Evolutionary conservation across 2,797 vertebrate species (phyloP), one percentile per base, ranked within the genome.

Genomic region (Phataginus tetradactyla): DNA sequence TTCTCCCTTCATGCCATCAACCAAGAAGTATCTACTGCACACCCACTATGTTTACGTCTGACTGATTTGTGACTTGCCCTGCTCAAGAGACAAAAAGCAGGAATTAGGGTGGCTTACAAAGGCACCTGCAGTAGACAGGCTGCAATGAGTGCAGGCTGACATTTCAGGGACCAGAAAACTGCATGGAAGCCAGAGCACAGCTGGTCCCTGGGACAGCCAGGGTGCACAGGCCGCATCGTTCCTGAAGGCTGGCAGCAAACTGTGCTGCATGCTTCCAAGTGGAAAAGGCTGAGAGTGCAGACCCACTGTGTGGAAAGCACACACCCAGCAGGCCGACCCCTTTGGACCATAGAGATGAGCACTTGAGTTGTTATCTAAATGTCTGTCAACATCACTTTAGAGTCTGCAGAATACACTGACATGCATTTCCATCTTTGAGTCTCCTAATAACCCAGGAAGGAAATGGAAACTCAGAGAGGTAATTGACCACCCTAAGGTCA

Each of bases 21-120:
- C 10, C 27, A 17, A 39, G 71, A 59, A 14, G 7, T 45, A 9
- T 42, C 69, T 39, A 18, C 7, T 78, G 39, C 66, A 57, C 3
- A 51, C 34, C 4, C 37, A 7, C 69, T 18, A 10, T 37, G 5
- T 69, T 72, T 64, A 45, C 29, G 21, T 72, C 83, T 20, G 77
- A 51, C 34, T 34, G n/a, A 17, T 85, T 42, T 59, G 81, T 29
- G 27, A n/a, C 42, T 61, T 75, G 37, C 27, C 27, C 86, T 34
- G 13, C 45, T 78, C 42, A 77, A 20, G n/a, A n/a, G n/a, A n/a
- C n/a, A n/a, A n/a, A n/a, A n/a, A n/a, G 0, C 0, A 68, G 74
- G 34, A 59, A 68, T 5, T 5, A 68, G 81, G 45, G 78, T 55
- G 18, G 61, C 21, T 55, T 85, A 32, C 13, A 71, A 90, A 90